These are phyloP conservation scores for Eremobia ochroleuca DNA, from an alignment of 2,888 invertebrate genomes.

Conservation along the genomic window DNA sequence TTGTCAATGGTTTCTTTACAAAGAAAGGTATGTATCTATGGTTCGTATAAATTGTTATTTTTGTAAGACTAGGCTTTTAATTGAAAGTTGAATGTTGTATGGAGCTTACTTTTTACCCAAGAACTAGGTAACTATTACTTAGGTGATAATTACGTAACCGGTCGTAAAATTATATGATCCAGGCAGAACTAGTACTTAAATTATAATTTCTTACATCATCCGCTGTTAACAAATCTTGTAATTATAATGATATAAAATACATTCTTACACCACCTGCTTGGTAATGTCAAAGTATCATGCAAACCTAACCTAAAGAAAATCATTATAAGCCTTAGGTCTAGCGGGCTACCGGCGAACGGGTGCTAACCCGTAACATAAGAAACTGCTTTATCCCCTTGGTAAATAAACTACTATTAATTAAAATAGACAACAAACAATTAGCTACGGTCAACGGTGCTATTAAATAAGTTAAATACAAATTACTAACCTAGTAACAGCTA, in stretches of 20 bases:
- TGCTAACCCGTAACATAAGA: background rate
- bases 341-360: background rate
- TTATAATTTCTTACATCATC: background rate
- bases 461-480: background rate
- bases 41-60: background rate
- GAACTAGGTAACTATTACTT: background rate
- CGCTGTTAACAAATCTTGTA: background rate
- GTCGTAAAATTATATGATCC: background rate
- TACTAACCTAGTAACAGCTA: background rate
- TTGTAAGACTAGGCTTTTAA: background rate
- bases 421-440: background rate
- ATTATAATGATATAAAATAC: background rate
- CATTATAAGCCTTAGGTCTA: background rate
- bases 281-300: background rate
- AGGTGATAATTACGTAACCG: background rate
- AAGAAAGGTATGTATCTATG: background rate
- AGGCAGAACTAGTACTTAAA: background rate
- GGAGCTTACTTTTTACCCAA: background rate
- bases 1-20: slow-evolving; percentile 37
- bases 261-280: background rate
- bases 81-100: background rate
- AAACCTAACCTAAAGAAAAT: background rate
- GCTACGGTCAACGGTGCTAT: background rate
- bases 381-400: background rate
- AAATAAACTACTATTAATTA: background rate